Evolutionary conservation across 2,888 invertebrate genomes (phyloP).

Genomic region (Salpingus planirostris): DNA sequence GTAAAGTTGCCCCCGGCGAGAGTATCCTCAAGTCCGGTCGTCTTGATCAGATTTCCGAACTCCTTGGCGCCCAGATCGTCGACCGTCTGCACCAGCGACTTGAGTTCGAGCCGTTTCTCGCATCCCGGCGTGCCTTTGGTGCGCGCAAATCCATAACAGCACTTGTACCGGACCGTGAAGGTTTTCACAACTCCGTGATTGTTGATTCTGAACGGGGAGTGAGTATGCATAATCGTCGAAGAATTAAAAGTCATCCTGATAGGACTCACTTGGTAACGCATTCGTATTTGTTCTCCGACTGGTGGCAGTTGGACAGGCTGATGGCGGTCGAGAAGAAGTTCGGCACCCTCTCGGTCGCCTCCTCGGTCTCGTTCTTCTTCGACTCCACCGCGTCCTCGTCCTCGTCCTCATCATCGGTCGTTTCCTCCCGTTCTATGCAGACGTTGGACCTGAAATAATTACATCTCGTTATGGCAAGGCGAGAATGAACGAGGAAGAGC

Average conservation of each 20-base stretch:
- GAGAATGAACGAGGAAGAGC: background rate
- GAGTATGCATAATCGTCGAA: conserved; percentile 3
- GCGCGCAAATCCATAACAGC: conserved; percentile 58
- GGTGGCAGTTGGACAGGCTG: conserved; percentile 44
- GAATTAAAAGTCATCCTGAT: conserved; percentile 4
- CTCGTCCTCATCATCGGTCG: conserved; percentile 39
- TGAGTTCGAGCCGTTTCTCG: conserved; percentile 46
- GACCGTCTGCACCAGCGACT: conserved; percentile 48
- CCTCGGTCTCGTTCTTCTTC: conserved; percentile 27
- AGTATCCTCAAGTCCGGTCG: conserved; percentile 44
- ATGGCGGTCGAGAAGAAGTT: conserved; percentile 41
- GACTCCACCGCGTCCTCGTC: conserved; percentile 28
- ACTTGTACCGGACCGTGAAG: conserved; percentile 53
- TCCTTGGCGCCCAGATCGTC: conserved; percentile 50
- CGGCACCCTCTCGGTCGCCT: conserved; percentile 25
- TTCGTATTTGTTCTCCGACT: conserved; percentile 44
- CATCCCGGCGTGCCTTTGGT: conserved; percentile 30
- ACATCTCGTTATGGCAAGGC: no score
- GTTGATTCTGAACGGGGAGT: conserved; percentile 41
- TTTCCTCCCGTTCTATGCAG: conserved; percentile 52
- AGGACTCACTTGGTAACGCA: conserved; percentile 46
- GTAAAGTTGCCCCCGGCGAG: conserved; percentile 50
- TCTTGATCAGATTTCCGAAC: conserved; percentile 48
- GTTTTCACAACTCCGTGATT: conserved; percentile 53
- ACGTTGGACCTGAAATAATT: no score